Evolutionary conservation across 2,888 invertebrate genomes (phyloP), one percentile per base, ranked within the genome.

Genomic region (Hedya salicella): DNA sequence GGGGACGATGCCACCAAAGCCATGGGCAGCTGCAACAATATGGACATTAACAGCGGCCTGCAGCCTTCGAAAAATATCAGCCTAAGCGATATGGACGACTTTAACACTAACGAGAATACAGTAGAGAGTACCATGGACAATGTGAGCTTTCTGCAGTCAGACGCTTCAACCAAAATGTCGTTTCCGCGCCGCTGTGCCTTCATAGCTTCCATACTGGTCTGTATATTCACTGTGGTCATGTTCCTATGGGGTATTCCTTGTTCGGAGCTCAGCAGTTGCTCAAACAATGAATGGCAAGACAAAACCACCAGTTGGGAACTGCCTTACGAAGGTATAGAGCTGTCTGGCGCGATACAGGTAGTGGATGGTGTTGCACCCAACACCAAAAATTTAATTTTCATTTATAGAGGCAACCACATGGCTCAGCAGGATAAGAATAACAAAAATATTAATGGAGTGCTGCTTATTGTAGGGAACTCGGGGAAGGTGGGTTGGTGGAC

Each of bases 211-310:
- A 94, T 97, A 70, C 80, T 96, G 49, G 82, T 95, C 57, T 97
- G 96, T 79, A 85, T 96, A 68, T 88, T 95, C 67, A 95, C 95
- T 6, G 94, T 96, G 54, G 88, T 96, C 46, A 93, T 95, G 76
- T 97, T 96, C 79, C 87, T 96, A 5, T 96, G 95, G 95, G 94
- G 95, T 13, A 87, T 95, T 73, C 97, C 97, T 0, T 97, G 97
- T 76, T 94, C 95, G 3, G 95, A 95, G 76, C 93, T 93, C 5
- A 94, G 94, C 14, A 94, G 95, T 59, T 96, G 96, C 73, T 93
- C 94, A 11, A 90, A 88, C 0, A 85, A 84, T 3, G 93, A 93
- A 68, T 93, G 93, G 78, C 88, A 87, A 62, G 85, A 94, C 19
- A 94, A 93, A 78, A 94, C 95, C 0, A 93, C 94, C 8, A 95